Evolutionary conservation across 1,140 invertebrate genomes (phyloP).

Genomic region (Drepana arcuata): DNA sequence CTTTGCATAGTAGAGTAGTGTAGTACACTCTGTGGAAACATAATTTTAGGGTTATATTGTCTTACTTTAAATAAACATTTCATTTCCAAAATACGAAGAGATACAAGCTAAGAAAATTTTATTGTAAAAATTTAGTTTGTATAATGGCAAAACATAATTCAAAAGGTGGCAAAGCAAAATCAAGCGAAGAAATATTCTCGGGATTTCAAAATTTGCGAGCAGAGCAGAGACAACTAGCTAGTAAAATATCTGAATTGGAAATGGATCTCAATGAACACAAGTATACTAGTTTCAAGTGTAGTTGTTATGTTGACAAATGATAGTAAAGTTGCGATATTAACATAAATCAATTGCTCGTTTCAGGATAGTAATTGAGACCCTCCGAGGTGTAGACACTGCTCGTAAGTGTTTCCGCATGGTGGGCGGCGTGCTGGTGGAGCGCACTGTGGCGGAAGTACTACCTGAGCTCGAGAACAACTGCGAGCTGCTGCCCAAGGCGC

Average conservation of each 20-base stretch:
- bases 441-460: slow-evolving; percentile 92
- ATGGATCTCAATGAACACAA: slow-evolving; percentile 95
- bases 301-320: not conserved
- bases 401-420: slow-evolving; percentile 95
- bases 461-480: slow-evolving; percentile 87
- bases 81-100: too few species aligned
- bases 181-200: slow-evolving; percentile 86
- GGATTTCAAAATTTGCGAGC: slow-evolving; percentile 89
- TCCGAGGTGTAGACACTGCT: slow-evolving; percentile 87
- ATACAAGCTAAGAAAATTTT: too few species aligned
- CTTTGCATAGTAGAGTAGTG: too few species aligned
- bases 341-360: too few species aligned
- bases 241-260: slow-evolving; percentile 93
- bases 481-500: slow-evolving; percentile 85
- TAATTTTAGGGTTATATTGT: too few species aligned
- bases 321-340: too few species aligned
- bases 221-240: slow-evolving; percentile 88
- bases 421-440: slow-evolving; percentile 93
- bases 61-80: too few species aligned
- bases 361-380: slow-evolving; percentile 95
- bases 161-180: slow-evolving; percentile 58
- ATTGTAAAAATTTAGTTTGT: too few species aligned
- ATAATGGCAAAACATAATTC: too few species aligned
- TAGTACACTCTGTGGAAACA: too few species aligned
- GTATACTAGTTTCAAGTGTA: slow-evolving; percentile 73